Percentiles rank a stretch among this genome's conserved stretches.
phyloP scores from a whole-genome alignment of 2,113 vertebrate species.

The Neomonachus schauinslandi region DNA sequence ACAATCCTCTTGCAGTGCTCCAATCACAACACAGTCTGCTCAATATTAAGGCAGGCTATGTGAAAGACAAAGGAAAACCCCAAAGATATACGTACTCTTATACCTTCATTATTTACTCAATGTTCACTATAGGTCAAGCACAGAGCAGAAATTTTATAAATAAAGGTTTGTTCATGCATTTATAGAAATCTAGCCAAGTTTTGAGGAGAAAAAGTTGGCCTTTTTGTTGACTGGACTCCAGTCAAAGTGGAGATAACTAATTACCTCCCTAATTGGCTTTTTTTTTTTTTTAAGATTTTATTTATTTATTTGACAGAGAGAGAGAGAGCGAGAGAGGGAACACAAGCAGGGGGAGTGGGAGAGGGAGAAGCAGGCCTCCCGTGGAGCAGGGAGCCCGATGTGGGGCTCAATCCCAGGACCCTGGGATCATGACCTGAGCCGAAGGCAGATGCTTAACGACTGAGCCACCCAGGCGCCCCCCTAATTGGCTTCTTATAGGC shows the following conservation, averaged over 20 bases:
- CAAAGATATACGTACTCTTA: neutral
- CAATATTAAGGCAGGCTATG: neutral
- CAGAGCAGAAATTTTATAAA: neutral
- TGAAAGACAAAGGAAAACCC: conserved; percentile 19
- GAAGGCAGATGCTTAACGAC: no score
- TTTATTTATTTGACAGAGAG: no score
- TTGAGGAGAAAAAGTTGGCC: neutral
- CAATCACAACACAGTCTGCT: neutral
- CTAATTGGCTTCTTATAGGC: neutral
- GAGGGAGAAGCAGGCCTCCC: no score
- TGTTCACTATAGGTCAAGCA: neutral
- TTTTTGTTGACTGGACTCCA: neutral
- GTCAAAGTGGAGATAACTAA: neutral
- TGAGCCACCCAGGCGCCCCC: no score
- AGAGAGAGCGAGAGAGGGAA: no score
- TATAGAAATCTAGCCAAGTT: neutral
- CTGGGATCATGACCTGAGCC: no score
- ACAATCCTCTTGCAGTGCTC: neutral
- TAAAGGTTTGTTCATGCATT: neutral
- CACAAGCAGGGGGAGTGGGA: no score
- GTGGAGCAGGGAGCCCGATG: no score
- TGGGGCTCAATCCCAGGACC: no score
- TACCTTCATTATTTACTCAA: neutral
- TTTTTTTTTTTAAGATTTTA: no score
- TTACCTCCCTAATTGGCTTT: neutral